Conservation (phyloP, 2,113 vertebrate genomes). For the Ctenodactylus gundi region DNA sequence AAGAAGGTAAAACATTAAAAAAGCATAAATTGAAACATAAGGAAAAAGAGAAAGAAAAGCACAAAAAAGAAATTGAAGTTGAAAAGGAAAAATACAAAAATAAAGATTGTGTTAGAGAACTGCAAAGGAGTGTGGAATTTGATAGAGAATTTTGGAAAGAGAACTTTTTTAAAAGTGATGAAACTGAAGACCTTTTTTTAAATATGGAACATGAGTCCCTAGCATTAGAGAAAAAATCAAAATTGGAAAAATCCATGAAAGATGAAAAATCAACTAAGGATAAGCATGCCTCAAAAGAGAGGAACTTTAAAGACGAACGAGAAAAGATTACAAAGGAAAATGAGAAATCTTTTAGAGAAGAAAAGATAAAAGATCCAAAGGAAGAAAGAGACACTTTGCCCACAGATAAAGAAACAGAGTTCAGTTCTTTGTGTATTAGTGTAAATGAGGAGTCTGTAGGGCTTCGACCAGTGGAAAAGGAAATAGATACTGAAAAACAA, state of each 20-base stretch:
- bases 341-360: slow-evolving; percentile 89
- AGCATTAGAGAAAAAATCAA: slow-evolving; percentile 87
- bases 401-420: slow-evolving; percentile 86
- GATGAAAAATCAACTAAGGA: slow-evolving; percentile 92
- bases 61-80: slow-evolving; percentile 91
- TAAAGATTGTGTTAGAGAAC: slow-evolving; percentile 90
- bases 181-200: slow-evolving; percentile 89
- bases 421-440: slow-evolving; percentile 70
- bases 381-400: slow-evolving; percentile 87
- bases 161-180: slow-evolving; percentile 99
- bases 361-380: slow-evolving; percentile 88
- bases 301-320: slow-evolving; percentile 90
- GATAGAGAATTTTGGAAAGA: slow-evolving; percentile 99
- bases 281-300: slow-evolving; percentile 91
- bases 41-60: slow-evolving; percentile 94
- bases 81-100: slow-evolving; percentile 93
- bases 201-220: slow-evolving; percentile 88
- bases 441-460: slow-evolving; percentile 77
- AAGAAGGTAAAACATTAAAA: slow-evolving; percentile 95
- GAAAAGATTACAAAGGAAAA: slow-evolving; percentile 93
- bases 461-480: slow-evolving; percentile 79
- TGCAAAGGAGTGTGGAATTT: slow-evolving; percentile 95
- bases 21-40: slow-evolving; percentile 98
- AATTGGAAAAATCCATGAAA: slow-evolving; percentile 88
- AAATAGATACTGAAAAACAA: slow-evolving; percentile 88